Percentiles rank a stretch among this genome's conserved stretches.
Conservation (phyloP, 2,113 vertebrate species). For the Catharus minimus region DNA sequence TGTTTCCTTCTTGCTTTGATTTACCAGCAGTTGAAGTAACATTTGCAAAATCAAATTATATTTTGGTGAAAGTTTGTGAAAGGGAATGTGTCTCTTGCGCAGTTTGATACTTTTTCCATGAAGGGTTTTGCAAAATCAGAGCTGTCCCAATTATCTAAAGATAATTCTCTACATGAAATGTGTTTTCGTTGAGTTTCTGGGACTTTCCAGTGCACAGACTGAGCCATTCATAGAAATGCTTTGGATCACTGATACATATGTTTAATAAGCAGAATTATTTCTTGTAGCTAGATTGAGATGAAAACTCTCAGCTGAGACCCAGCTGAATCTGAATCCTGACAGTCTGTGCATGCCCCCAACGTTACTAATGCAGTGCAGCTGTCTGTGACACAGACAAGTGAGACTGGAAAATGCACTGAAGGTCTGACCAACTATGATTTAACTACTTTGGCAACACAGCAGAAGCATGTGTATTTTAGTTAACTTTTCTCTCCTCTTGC, state of each 20-base stretch:
- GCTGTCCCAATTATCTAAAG: not conserved
- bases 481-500: not conserved
- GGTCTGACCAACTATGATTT: slow-evolving; percentile 1
- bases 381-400: not conserved
- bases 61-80: not conserved
- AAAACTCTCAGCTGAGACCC: not conserved
- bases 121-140: not conserved
- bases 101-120: not conserved
- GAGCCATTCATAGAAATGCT: not conserved
- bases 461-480: not conserved
- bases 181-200: not conserved
- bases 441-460: not conserved
- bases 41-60: not conserved
- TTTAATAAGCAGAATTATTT: not conserved
- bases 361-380: slow-evolving; percentile 44
- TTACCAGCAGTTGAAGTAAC: not conserved
- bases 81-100: not conserved
- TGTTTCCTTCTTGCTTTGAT: slow-evolving; percentile 10
- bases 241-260: not conserved
- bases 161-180: not conserved
- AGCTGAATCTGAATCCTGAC: not conserved
- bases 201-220: not conserved
- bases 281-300: not conserved
- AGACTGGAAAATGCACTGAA: slow-evolving; percentile 22
- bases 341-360: not conserved